Conservation (phyloP, 1,140 invertebrate genomes). For the Scylla paramamosain region DNA sequence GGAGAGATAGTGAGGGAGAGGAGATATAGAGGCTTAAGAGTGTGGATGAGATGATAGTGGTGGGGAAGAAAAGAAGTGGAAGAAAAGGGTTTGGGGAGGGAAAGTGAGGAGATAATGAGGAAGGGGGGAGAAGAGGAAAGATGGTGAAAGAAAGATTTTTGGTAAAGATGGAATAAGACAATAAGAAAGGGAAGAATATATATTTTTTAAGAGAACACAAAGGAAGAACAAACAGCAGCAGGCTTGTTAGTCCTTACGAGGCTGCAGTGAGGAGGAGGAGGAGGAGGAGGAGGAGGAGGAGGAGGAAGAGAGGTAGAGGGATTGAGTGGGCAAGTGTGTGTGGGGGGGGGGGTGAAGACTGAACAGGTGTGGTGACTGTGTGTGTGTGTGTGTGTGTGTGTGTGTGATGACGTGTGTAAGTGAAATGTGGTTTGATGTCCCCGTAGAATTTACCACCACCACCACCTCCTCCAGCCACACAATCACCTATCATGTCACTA, state of each 20-base stretch:
- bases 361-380: neutral
- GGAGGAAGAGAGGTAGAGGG: neutral
- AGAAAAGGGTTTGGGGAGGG: neutral
- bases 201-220: too few species aligned
- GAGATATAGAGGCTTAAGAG: neutral
- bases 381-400: neutral
- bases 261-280: neutral
- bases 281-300: neutral
- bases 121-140: neutral
- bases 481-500: too few species aligned
- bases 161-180: too few species aligned
- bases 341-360: neutral
- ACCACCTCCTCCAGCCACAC: too few species aligned
- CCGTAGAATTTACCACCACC: too few species aligned
- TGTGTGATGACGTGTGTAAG: neutral
- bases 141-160: neutral
- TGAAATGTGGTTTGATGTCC: neutral
- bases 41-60: neutral
- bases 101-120: neutral
- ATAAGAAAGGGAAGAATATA: too few species aligned
- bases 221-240: neutral
- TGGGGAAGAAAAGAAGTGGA: neutral
- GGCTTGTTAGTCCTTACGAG: too few species aligned
- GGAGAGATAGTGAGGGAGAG: neutral
- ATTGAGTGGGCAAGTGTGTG: neutral